phyloP scores from a whole-genome alignment of 2,113 vertebrate genomes.

The Crotalus helleri region DNA sequence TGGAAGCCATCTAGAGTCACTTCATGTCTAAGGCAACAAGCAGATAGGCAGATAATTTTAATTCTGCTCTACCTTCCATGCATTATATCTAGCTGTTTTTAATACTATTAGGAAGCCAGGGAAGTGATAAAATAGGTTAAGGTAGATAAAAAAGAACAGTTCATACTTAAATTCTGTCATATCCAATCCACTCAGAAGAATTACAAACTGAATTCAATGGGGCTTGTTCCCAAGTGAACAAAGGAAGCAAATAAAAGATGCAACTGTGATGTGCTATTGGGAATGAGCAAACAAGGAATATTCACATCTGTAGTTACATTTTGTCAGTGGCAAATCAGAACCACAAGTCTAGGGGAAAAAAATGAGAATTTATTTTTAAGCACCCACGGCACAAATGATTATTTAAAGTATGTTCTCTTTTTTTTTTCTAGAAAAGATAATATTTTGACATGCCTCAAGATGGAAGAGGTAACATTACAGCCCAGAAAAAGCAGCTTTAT shows the following conservation, averaged over 20 bases:
- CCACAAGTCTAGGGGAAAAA: background rate
- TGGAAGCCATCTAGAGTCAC: background rate
- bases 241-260: background rate
- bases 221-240: background rate
- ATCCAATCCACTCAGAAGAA: background rate
- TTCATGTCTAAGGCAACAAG: background rate
- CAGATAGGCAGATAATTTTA: background rate
- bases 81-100: background rate
- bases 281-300: too few species aligned
- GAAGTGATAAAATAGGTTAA: background rate
- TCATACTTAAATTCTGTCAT: background rate
- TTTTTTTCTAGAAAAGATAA: slow-evolving; percentile 59
- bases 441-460: slow-evolving; percentile 71
- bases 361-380: background rate
- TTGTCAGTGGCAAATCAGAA: background rate
- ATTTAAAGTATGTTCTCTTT: background rate
- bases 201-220: background rate
- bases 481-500: slow-evolving; percentile 53
- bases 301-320: background rate
- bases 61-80: background rate
- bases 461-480: slow-evolving; percentile 60
- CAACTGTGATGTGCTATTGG: background rate
- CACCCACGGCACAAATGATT: background rate
- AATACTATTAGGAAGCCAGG: background rate
- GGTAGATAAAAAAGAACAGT: background rate